These are phyloP conservation scores for Brachyrhaphis roseni DNA, from an alignment of 2,797 vertebrate genomes.

Conservation along the genomic window DNA sequence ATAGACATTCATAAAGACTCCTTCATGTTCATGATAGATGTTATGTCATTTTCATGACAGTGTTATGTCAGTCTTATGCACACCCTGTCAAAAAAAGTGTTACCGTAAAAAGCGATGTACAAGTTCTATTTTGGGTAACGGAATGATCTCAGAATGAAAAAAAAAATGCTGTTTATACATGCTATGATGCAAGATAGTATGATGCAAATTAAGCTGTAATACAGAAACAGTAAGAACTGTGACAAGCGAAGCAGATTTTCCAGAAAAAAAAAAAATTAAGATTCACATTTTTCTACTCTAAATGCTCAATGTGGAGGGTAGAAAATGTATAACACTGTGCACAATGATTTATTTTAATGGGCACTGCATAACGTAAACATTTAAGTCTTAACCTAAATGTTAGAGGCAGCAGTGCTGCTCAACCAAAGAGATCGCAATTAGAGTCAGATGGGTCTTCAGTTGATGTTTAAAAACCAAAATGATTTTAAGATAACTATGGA, in stretches of 20 bases:
- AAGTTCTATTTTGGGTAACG: constrained; percentile 18
- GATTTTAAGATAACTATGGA: background rate
- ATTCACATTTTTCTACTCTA: too few species aligned
- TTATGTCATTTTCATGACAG: too few species aligned
- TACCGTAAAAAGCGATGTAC: constrained; percentile 19
- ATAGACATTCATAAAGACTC: too few species aligned
- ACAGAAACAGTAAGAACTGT: constrained; percentile 6
- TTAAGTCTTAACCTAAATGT: background rate
- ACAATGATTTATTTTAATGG: background rate
- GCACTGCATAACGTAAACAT: background rate
- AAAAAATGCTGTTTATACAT: constrained; percentile 7
- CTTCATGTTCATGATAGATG: too few species aligned
- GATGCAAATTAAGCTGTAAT: constrained; percentile 2
- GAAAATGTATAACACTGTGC: background rate
- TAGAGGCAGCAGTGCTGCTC: background rate
- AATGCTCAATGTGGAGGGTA: background rate
- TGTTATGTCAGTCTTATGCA: too few species aligned
- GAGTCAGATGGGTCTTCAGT: background rate
- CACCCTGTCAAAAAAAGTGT: background rate
- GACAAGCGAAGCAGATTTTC: background rate
- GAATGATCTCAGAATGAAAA: constrained; percentile 6
- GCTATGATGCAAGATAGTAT: constrained; percentile 9
- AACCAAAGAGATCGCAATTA: background rate
- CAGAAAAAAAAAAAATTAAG: background rate
- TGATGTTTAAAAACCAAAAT: background rate